These are phyloP conservation scores for Hippocampus barbouri DNA, from an alignment of 2,113 vertebrate genomes.

Conservation along the genomic window DNA sequence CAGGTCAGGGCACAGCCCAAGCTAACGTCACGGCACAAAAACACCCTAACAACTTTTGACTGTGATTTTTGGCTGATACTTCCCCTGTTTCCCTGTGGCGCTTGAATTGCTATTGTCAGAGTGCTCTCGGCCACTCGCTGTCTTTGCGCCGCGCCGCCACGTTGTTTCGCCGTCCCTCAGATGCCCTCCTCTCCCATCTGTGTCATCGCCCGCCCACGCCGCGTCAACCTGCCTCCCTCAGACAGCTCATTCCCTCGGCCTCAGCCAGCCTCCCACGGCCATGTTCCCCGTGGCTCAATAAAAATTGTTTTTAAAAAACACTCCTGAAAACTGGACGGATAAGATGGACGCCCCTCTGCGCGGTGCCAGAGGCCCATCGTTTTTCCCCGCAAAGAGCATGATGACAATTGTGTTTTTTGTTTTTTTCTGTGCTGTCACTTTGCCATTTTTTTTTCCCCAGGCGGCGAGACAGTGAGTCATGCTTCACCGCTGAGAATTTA, in stretches of 20 bases:
- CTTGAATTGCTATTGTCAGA: too few relatives aligned
- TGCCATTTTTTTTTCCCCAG: conserved; percentile 23
- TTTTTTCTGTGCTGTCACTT: conserved; percentile 21
- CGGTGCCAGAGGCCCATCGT: conserved; percentile 12
- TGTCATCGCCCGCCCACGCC: conserved; percentile 7
- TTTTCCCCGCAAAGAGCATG: background rate
- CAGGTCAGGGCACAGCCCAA: background rate
- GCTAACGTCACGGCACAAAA: background rate
- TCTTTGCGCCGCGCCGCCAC: background rate
- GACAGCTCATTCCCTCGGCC: conserved; percentile 5
- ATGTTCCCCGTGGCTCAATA: background rate
- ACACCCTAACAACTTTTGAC: background rate
- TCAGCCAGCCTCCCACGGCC: background rate
- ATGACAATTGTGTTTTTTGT: background rate
- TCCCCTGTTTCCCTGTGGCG: background rate
- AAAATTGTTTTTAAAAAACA: background rate
- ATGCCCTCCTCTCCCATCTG: conserved; percentile 13
- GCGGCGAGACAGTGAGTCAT: conserved; percentile 48
- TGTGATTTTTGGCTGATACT: background rate
- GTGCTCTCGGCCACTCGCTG: too few relatives aligned
- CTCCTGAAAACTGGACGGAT: background rate
- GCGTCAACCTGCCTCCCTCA: conserved; percentile 3
- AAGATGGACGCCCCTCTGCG: conserved; percentile 5
- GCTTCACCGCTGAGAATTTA: conserved; percentile 48
- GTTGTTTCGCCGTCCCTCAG: background rate